Evolutionary conservation across 1,140 invertebrate species (phyloP).

Genomic region (Drosophila ananassae): DNA sequence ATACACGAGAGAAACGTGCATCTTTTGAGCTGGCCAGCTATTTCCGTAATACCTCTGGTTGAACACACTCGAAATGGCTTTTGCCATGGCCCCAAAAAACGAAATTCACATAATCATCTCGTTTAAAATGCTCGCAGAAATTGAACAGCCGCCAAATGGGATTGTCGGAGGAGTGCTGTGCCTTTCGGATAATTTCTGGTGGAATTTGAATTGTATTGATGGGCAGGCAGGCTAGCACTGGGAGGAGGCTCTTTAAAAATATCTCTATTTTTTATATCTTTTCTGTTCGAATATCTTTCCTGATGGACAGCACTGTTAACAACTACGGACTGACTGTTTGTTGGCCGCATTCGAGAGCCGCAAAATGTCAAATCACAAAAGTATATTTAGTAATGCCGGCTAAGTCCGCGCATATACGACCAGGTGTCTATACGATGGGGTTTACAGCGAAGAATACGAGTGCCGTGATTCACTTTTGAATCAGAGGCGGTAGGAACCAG

Average conservation of each 20-base stretch:
- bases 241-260: not conserved
- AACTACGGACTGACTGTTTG: not conserved
- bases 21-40: slow-evolving; percentile 39
- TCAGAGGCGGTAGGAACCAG: slow-evolving; percentile 10
- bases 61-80: slow-evolving; percentile 38
- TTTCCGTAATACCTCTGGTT: slow-evolving; percentile 46
- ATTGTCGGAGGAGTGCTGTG: slow-evolving; percentile 30
- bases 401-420: slow-evolving; percentile 27
- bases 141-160: slow-evolving; percentile 35
- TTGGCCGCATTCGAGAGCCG: slow-evolving; percentile 13
- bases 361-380: slow-evolving; percentile 23
- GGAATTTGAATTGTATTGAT: not conserved
- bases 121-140: slow-evolving; percentile 37
- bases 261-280: not conserved
- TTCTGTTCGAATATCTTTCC: not conserved
- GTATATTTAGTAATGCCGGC: slow-evolving; percentile 46
- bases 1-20: slow-evolving; percentile 30
- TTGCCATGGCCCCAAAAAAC: slow-evolving; percentile 48
- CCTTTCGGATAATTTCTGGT: not conserved
- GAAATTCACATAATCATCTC: slow-evolving; percentile 47
- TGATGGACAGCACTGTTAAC: no score
- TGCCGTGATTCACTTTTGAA: slow-evolving; percentile 44
- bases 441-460: slow-evolving; percentile 18
- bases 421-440: slow-evolving; percentile 11
- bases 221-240: no score